Evolutionary conservation across 2,113 vertebrate species (phyloP), one percentile per base, ranked within the genome.

Genomic region (Ochotona curzoniae): DNA sequence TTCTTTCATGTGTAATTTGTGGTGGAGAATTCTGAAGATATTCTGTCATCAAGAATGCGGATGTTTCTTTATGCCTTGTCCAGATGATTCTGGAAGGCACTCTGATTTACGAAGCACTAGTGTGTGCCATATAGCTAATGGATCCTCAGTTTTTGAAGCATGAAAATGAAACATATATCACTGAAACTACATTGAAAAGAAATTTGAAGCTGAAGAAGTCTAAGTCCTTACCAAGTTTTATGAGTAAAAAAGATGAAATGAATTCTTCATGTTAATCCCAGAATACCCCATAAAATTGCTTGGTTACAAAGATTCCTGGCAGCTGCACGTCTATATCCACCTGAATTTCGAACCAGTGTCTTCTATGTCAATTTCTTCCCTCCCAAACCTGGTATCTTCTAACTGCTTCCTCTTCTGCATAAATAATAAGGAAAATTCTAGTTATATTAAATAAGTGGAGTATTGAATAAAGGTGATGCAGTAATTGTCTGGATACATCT

Each of bases 141-240:
- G 28, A 76, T 51, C 18, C 51, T 86, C 47, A 54, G 30, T 44
- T 64, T 93, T 47, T 89, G 32, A 91, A 63, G 47, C 30, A 38
- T 82, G 20, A 89, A 89, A 94, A 80, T 80, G 26, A 89, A 94
- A 61, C 63, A 63, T 20, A 12, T 75, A 83, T 86, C 67, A 89
- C 20, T 57, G 4, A 60, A 82, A 75, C 3, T 54, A 54, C 7
- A 32, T 11, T 76, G 51, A 51, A 78, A 54, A 13, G 35, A 71
- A 91, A 89, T 79, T 74, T 89, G 82, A 78, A 86, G 67, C 79
- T 86, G 44, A 69, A 82, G 8, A 67, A 74, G 71, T 79, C 2
- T 89, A 69, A 49, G 38, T 89, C 51, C 54, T 86, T 91, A 57
- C 63, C 25, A 7, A 63, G 8, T 54, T 12, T 21, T 74, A 7